Conservation (phyloP, 1,140 invertebrate species). For the Whitmania pigra region DNA sequence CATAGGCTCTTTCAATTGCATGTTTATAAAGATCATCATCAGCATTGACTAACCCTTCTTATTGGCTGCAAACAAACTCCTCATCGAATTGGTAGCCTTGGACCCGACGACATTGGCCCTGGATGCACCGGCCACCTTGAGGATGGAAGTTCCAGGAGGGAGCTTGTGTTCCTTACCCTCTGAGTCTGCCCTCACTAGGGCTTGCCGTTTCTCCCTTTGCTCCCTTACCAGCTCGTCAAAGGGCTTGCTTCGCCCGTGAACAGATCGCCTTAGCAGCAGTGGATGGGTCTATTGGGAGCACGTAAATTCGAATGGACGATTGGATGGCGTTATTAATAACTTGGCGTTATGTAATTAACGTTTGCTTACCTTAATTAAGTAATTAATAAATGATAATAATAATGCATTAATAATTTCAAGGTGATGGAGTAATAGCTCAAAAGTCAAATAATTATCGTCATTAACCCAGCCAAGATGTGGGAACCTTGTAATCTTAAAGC, state of each 20-base stretch:
- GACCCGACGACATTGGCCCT: neutral
- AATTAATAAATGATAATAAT: slow-evolving; percentile 4
- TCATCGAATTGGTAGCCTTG: neutral
- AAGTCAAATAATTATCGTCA: no score
- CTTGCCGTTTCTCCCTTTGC: slow-evolving; percentile 51
- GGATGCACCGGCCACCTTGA: neutral
- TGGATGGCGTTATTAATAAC: no score
- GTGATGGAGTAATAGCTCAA: no score
- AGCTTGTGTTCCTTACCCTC: neutral
- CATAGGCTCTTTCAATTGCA: neutral
- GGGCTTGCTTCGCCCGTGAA: slow-evolving; percentile 58
- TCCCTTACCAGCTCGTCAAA: slow-evolving; percentile 67
- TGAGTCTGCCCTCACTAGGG: slow-evolving; percentile 25
- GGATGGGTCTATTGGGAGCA: slow-evolving; percentile 53
- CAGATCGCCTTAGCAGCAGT: slow-evolving; percentile 57
- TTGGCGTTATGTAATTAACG: neutral
- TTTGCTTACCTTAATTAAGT: neutral
- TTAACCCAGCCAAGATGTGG: no score
- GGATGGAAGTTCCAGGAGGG: neutral
- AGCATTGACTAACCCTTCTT: neutral
- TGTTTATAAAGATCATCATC: neutral
- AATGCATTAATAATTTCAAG: neutral
- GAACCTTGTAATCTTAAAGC: no score
- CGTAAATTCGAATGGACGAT: neutral
- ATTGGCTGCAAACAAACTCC: neutral